Percentiles rank a stretch among this genome's conserved stretches.
Evolutionary conservation across 2,113 vertebrate genomes (phyloP).

Genomic region (Dasyprocta punctata): DNA sequence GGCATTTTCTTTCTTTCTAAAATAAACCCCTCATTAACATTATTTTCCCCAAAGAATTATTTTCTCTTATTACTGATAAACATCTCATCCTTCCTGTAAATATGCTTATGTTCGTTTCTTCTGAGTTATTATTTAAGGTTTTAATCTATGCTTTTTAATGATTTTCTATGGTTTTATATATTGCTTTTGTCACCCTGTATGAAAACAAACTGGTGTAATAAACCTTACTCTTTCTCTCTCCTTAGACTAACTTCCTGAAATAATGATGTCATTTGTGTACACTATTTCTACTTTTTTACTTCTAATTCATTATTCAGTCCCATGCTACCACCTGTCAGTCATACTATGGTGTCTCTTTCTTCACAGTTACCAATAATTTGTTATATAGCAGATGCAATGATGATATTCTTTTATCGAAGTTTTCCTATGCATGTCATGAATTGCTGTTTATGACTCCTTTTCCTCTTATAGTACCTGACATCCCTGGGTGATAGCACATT

Average conservation of each 20-base stretch:
- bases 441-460: background rate
- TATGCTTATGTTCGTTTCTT: background rate
- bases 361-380: background rate
- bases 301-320: background rate
- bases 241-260: conserved; percentile 1
- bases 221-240: background rate
- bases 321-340: background rate
- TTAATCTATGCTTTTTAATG: background rate
- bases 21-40: background rate
- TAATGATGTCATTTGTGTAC: background rate
- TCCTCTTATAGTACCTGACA: background rate
- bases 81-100: background rate
- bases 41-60: background rate
- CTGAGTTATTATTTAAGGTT: background rate
- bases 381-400: background rate
- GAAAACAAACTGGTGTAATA: background rate
- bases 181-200: background rate
- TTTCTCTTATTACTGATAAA: background rate
- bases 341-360: background rate
- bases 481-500: background rate
- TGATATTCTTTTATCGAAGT: background rate
- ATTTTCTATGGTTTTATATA: background rate
- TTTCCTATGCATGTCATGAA: background rate
- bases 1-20: background rate
- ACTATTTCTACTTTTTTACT: background rate